Conservation (phyloP, 2,888 invertebrate genomes). For the Nemurella pictetii region DNA sequence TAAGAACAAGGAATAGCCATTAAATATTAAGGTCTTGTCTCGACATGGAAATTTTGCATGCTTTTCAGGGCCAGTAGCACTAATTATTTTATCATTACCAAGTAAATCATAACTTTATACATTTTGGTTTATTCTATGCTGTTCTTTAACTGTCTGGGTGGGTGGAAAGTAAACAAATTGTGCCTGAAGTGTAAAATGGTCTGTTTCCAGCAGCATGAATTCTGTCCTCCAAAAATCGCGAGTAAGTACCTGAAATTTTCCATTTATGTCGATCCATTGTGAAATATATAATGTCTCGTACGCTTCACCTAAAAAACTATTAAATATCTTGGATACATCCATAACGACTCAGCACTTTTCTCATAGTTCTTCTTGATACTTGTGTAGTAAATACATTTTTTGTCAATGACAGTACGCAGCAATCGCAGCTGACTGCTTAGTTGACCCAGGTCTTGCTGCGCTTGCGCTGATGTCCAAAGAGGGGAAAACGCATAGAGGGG, state of each 20-base stretch:
- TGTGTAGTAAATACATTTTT: background rate
- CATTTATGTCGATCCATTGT: background rate
- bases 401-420: background rate
- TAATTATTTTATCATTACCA: too few relatives aligned
- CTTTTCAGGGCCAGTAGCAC: too few relatives aligned
- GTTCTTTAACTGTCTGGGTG: too few relatives aligned
- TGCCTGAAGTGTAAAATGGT: too few relatives aligned
- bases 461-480: background rate
- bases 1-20: too few relatives aligned
- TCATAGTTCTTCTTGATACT: background rate
- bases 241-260: background rate
- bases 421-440: background rate
- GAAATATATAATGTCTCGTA: background rate
- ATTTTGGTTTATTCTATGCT: too few relatives aligned
- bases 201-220: too few relatives aligned
- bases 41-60: too few relatives aligned
- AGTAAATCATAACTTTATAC: too few relatives aligned
- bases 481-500: background rate
- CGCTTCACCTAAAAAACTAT: slow-evolving; percentile 45
- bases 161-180: too few relatives aligned
- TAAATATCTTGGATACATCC: slow-evolving; percentile 1
- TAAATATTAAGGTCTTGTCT: too few relatives aligned
- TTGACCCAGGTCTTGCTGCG: background rate
- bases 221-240: background rate
- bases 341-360: background rate